Percentiles rank a stretch among this genome's conserved stretches.
Evolutionary conservation across 2,797 vertebrate species (phyloP).

Genomic region (Sandelia bainsii): DNA sequence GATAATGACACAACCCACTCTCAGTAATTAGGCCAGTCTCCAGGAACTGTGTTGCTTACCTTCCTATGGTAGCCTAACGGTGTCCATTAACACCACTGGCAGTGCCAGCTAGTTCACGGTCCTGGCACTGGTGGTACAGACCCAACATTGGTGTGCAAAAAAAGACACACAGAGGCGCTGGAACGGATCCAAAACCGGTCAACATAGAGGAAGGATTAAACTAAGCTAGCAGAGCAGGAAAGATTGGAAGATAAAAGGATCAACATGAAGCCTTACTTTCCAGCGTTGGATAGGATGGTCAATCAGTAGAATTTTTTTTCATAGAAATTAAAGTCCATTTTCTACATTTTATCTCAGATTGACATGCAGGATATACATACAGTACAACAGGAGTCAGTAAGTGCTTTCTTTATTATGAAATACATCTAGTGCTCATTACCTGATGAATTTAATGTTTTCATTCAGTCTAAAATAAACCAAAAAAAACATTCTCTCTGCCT

Average conservation of each 20-base stretch:
- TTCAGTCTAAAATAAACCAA: neutral
- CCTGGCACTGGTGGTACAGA: slow-evolving; percentile 47
- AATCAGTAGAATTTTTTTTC: slow-evolving; percentile 47
- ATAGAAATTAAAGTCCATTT: slow-evolving; percentile 53
- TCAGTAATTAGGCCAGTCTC: slow-evolving; percentile 54
- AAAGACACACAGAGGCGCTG: slow-evolving; percentile 42
- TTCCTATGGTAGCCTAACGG: slow-evolving; percentile 57
- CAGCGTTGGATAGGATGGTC: slow-evolving; percentile 28
- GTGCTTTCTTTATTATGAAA: slow-evolving; percentile 16
- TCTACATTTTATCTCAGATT: slow-evolving; percentile 34
- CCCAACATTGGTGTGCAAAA: slow-evolving; percentile 22
- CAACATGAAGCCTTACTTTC: slow-evolving; percentile 32
- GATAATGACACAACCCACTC: slow-evolving; percentile 36
- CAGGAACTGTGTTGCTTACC: slow-evolving; percentile 49
- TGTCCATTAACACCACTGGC: slow-evolving; percentile 66
- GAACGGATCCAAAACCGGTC: slow-evolving; percentile 46
- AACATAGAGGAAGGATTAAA: slow-evolving; percentile 49
- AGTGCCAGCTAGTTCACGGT: slow-evolving; percentile 53
- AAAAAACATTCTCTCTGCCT: too few species aligned
- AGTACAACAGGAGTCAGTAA: slow-evolving; percentile 29
- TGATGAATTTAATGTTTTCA: neutral
- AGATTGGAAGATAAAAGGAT: slow-evolving; percentile 42
- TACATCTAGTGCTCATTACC: neutral
- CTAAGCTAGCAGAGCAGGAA: slow-evolving; percentile 22
- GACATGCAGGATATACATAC: neutral